Evolutionary conservation across 2,888 invertebrate genomes (phyloP).

Genomic region (Venusia cambrica): DNA sequence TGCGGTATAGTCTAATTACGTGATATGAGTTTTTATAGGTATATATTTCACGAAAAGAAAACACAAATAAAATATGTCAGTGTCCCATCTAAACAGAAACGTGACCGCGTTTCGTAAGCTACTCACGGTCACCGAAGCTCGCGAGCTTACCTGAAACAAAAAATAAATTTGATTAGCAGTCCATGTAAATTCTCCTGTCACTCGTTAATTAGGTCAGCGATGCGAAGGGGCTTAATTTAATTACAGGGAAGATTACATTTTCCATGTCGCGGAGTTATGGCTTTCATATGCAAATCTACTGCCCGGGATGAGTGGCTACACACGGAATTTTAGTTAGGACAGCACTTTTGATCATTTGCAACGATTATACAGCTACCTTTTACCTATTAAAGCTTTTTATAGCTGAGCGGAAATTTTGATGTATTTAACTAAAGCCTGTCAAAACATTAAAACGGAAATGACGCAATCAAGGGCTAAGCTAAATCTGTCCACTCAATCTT

Average conservation of each 20-base stretch:
- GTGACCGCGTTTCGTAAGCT: conserved; percentile 5
- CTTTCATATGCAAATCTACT: conserved; percentile 70
- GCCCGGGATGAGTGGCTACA: conserved; percentile 27
- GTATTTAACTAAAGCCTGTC: too few species aligned
- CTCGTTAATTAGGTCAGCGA: conserved; percentile 60
- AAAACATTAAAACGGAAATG: too few species aligned
- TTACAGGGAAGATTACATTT: conserved; percentile 72
- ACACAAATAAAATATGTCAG: background rate
- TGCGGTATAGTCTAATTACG: too few species aligned
- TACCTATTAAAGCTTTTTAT: too few species aligned
- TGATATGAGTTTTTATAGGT: too few species aligned
- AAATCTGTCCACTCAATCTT: too few species aligned
- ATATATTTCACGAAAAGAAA: background rate
- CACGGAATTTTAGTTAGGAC: conserved; percentile 7
- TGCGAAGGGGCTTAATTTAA: conserved; percentile 59
- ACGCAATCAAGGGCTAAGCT: too few species aligned
- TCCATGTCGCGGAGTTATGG: conserved; percentile 64
- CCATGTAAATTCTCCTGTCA: conserved; percentile 29
- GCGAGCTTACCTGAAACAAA: conserved; percentile 49
- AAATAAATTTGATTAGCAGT: conserved; percentile 41
- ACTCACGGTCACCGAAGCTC: conserved; percentile 7
- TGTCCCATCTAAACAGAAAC: background rate
- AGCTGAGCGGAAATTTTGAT: too few species aligned
- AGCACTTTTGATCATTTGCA: too few species aligned
- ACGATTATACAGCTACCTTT: too few species aligned